Evolutionary conservation across 1,140 invertebrate species (phyloP).

Genomic region (Diuraphis noxia): DNA sequence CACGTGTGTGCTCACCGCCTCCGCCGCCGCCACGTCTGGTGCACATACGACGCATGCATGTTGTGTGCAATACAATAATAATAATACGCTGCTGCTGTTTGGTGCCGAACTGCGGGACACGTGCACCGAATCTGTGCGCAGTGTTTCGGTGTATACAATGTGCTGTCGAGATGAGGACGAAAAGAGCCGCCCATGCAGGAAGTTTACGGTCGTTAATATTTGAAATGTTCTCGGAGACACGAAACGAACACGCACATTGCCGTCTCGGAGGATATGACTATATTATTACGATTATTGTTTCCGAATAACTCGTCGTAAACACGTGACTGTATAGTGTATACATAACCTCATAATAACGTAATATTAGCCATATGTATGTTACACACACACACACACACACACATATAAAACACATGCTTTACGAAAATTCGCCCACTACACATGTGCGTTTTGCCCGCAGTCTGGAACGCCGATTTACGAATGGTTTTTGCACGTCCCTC

Average conservation of each 20-base stretch:
- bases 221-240: not conserved
- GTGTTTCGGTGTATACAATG: not conserved
- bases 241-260: not conserved
- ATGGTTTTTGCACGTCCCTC: not conserved
- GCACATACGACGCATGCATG: not conserved
- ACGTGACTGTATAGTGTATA: not conserved
- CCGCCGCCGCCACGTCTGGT: too few relatives aligned
- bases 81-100: not conserved
- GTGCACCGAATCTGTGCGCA: not conserved
- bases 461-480: not conserved
- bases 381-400: too few relatives aligned
- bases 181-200: slow-evolving; percentile 19
- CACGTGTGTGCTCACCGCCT: not conserved
- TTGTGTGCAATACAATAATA: not conserved
- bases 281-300: not conserved
- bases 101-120: not conserved
- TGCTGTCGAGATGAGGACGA: not conserved
- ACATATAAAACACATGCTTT: too few relatives aligned
- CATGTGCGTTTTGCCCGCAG: not conserved
- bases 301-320: not conserved
- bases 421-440: not conserved
- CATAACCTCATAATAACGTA: too few relatives aligned
- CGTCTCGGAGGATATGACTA: not conserved
- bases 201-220: slow-evolving; percentile 42
- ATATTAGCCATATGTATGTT: too few relatives aligned